A percentile compares a stretch with the other conserved stretches of the same genome.
Evolutionary conservation across 2,888 invertebrate genomes (phyloP).

Genomic region (Halictus quadricinctus): DNA sequence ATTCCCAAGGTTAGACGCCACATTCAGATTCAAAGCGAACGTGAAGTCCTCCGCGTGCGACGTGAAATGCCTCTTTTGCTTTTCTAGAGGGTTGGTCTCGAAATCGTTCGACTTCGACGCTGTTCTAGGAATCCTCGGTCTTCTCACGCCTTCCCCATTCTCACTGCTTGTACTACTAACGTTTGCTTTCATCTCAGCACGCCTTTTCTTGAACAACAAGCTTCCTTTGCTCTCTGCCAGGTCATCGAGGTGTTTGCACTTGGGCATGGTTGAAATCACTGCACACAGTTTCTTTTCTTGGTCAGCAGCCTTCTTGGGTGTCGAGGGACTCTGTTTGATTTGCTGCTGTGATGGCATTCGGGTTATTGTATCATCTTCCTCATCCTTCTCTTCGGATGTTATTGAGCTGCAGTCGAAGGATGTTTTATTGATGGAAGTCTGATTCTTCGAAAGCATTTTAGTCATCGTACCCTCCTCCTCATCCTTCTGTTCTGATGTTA

Average conservation of each 20-base stretch:
- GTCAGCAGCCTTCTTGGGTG: neutral
- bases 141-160: constrained; percentile 30
- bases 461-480: neutral
- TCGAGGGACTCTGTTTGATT: neutral
- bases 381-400: neutral
- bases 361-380: neutral
- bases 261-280: constrained; percentile 76
- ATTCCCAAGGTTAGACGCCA: constrained; percentile 32
- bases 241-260: constrained; percentile 70
- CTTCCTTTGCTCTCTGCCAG: neutral
- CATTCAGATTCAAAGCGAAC: constrained; percentile 74
- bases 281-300: constrained; percentile 62
- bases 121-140: constrained; percentile 54
- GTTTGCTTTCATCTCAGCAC: neutral
- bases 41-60: constrained; percentile 71
- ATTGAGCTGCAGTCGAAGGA: constrained; percentile 8
- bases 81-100: constrained; percentile 68
- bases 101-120: constrained; percentile 75
- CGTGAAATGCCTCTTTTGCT: constrained; percentile 68
- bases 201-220: neutral
- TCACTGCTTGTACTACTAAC: neutral
- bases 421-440: neutral
- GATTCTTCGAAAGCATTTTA: neutral
- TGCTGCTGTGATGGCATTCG: neutral
- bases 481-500: neutral